phyloP scores from a whole-genome alignment of 30 jellyfish, hydroid and myxozoan genomes.

The Catostylus mosaicus region DNA sequence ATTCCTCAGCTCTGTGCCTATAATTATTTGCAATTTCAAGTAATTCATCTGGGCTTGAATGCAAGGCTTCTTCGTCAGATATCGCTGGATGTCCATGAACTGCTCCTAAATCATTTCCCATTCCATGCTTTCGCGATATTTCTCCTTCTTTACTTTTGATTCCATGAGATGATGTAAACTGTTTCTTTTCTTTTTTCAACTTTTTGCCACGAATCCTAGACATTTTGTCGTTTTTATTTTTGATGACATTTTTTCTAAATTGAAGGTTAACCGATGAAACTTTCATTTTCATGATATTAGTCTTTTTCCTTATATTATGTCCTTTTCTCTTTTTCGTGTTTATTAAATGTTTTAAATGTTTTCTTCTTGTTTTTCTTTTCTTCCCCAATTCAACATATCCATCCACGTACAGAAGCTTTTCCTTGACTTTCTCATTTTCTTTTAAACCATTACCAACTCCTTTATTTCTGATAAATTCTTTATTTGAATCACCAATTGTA shows the following conservation, averaged over 20 bases:
- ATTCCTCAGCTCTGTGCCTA: constrained; percentile 75
- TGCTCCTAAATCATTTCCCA: constrained; percentile 51
- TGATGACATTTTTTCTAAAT: not conserved
- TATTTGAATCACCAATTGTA: constrained; percentile 18
- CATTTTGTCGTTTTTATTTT: not conserved
- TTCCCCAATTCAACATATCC: not conserved
- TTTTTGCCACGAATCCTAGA: not conserved
- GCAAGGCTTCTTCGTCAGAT: constrained; percentile 62
- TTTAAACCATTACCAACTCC: not conserved
- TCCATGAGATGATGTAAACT: not conserved
- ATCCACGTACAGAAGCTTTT: not conserved
- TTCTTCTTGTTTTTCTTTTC: not conserved
- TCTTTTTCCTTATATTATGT: not conserved
- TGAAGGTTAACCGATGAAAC: not conserved
- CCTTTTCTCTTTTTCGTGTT: not conserved
- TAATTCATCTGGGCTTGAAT: constrained; percentile 61
- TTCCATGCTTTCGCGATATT: constrained; percentile 11
- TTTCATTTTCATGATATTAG: not conserved
- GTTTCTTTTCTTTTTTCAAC: not conserved
- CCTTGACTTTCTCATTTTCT: not conserved
- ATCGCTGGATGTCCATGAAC: constrained; percentile 71
- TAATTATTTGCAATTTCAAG: constrained; percentile 68
- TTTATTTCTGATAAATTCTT: not conserved
- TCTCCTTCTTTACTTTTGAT: not conserved
- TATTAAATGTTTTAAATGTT: not conserved